A percentile compares a stretch with the other conserved stretches of the same genome.
Evolutionary conservation across 2,113 vertebrate species (phyloP).

Genomic region (Ageneiosus marmoratus): DNA sequence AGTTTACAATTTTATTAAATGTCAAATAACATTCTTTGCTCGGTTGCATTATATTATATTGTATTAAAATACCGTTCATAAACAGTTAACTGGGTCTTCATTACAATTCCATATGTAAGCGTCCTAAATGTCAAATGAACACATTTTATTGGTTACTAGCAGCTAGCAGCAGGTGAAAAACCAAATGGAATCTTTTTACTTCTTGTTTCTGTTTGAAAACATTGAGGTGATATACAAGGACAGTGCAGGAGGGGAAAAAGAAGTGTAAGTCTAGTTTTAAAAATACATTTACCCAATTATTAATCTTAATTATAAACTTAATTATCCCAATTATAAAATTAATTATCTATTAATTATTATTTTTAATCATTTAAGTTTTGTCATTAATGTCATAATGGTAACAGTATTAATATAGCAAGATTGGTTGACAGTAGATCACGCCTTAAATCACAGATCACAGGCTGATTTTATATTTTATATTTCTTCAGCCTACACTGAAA

Average conservation of each 20-base stretch:
- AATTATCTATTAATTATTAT: too few species aligned
- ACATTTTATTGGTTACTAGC: background rate
- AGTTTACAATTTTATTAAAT: background rate
- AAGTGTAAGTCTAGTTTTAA: background rate
- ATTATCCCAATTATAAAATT: too few species aligned
- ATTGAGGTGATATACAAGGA: background rate
- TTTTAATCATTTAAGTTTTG: background rate
- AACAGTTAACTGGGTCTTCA: background rate
- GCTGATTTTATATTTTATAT: background rate
- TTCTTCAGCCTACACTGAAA: background rate
- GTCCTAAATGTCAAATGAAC: background rate
- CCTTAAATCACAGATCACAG: background rate
- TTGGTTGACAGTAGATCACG: background rate
- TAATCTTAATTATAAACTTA: too few species aligned
- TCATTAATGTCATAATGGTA: background rate
- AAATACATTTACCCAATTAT: background rate
- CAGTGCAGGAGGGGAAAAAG: background rate
- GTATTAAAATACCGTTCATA: background rate
- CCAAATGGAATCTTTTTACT: background rate
- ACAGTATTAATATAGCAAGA: background rate
- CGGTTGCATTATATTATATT: background rate
- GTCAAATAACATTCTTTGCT: background rate
- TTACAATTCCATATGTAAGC: background rate
- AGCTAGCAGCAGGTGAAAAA: background rate
- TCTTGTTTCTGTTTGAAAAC: background rate